Conservation (phyloP, 2,888 invertebrate genomes). For the Noctua pronuba region DNA sequence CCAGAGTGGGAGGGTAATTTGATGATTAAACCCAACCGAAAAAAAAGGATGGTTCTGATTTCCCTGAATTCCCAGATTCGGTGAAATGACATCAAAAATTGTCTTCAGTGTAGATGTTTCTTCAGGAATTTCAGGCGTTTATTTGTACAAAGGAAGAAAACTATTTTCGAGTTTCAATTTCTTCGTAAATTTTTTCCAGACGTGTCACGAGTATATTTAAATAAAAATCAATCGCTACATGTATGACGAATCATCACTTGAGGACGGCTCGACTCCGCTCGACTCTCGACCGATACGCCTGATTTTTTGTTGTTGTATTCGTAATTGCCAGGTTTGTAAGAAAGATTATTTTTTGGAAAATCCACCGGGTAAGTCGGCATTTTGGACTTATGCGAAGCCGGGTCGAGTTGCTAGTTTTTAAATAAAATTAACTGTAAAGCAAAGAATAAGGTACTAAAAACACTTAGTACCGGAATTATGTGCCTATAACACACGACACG, state of each 20-base stretch:
- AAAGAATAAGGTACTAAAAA: neutral
- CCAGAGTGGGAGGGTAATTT: no score
- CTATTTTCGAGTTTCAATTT: neutral
- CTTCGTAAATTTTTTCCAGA: neutral
- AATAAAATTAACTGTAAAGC: neutral
- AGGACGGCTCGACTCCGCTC: no score
- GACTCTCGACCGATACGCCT: no score
- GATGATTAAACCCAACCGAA: no score
- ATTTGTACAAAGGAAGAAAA: neutral
- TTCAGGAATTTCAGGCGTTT: neutral
- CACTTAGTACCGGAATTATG: neutral
- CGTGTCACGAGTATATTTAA: neutral
- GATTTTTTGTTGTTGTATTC: no score
- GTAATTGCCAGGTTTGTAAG: neutral
- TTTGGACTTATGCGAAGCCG: neutral
- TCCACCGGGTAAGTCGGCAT: no score
- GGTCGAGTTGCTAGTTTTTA: neutral
- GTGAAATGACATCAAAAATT: neutral
- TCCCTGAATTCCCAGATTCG: neutral
- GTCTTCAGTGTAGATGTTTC: neutral
- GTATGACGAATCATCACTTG: no score
- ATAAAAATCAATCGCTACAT: neutral
- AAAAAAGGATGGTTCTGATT: neutral
- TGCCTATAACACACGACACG: neutral
- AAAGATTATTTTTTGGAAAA: neutral